Evolutionary conservation across 2,888 invertebrate genomes (phyloP).

Genomic region (Phortica okadai): DNA sequence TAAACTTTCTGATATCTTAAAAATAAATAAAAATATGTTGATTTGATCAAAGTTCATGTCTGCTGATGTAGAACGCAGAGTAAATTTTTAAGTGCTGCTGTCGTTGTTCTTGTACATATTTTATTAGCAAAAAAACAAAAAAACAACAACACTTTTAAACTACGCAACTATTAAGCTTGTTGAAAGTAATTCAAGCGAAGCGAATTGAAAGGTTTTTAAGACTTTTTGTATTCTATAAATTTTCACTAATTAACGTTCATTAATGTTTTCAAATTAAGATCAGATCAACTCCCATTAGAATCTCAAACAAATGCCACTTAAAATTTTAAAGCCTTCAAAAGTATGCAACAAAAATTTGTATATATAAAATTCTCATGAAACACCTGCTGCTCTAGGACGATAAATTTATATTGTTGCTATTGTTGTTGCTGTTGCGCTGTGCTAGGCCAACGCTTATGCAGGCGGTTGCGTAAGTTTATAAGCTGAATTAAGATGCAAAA

Average conservation of each 20-base stretch:
- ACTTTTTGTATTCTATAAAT: no score
- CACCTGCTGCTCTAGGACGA: not conserved
- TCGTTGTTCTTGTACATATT: no score
- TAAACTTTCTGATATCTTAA: not conserved
- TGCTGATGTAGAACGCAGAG: not conserved
- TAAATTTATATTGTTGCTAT: not conserved
- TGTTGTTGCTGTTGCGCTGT: not conserved
- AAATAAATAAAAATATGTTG: not conserved
- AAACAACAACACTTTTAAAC: no score
- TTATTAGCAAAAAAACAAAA: no score
- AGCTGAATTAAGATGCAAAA: not conserved
- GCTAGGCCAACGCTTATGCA: not conserved
- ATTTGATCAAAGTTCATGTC: not conserved
- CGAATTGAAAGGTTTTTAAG: no score
- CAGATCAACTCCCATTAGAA: no score
- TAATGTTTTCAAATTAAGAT: no score
- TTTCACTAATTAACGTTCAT: no score
- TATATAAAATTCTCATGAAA: not conserved
- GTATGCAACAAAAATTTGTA: slow-evolving; percentile 12
- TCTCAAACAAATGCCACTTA: no score
- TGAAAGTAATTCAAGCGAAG: no score
- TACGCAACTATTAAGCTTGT: no score
- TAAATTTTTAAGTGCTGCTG: not conserved
- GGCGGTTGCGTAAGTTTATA: not conserved
- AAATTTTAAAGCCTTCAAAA: not conserved